phyloP scores from a whole-genome alignment of 2,888 invertebrate genomes.

The Spisula subtruncata region DNA sequence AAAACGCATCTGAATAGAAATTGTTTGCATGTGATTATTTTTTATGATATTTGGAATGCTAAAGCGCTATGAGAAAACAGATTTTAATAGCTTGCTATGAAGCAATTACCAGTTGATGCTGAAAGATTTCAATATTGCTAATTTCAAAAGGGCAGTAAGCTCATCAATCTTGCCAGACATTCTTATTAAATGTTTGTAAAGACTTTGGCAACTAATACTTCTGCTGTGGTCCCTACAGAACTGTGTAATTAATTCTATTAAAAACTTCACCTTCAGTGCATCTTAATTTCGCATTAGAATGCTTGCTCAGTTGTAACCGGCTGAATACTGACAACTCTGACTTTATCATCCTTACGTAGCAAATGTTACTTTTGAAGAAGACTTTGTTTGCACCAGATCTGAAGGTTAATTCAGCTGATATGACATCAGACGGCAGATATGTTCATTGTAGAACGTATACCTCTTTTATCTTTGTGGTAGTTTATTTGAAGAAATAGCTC shows the following conservation, averaged over 20 bases:
- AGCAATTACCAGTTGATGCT: neutral
- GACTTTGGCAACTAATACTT: neutral
- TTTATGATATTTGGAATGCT: neutral
- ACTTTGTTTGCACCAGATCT: no score
- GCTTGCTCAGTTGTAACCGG: no score
- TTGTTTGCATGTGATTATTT: neutral
- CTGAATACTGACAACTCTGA: no score
- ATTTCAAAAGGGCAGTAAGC: neutral
- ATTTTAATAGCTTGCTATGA: neutral
- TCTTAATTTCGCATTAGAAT: no score
- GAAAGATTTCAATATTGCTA: slow-evolving; percentile 18
- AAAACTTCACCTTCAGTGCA: neutral
- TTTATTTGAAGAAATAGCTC: no score
- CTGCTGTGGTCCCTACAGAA: neutral
- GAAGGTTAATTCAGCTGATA: no score
- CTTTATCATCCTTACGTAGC: no score
- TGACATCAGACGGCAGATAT: no score
- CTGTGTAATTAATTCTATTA: neutral
- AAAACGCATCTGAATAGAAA: no score
- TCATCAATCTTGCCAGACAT: slow-evolving; percentile 9
- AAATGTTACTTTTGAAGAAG: no score
- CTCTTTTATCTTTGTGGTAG: no score
- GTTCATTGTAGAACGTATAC: no score
- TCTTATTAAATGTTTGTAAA: slow-evolving; percentile 27
- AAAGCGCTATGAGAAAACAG: neutral